Evolutionary conservation across 2,888 invertebrate genomes (phyloP).

Genomic region (Rapana venosa): DNA sequence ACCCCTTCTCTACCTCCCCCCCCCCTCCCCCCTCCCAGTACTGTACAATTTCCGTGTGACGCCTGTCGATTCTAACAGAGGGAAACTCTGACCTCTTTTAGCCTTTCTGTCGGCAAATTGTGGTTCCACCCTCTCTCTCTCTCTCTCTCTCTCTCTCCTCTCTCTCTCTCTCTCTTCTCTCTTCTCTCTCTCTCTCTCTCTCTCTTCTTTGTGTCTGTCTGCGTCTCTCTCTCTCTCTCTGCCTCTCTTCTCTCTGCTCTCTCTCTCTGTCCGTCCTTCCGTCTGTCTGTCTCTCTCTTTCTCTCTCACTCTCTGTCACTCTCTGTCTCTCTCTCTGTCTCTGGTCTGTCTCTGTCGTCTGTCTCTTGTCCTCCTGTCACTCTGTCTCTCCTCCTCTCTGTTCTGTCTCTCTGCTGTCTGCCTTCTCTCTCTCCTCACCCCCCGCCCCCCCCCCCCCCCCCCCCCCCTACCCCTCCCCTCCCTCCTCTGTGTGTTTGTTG

Average conservation of each 20-base stretch:
- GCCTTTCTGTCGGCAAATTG: no score
- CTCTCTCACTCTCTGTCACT: background rate
- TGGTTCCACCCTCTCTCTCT: background rate
- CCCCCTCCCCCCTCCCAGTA: no score
- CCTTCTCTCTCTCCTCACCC: background rate
- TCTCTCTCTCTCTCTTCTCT: background rate
- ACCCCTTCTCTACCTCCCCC: background rate
- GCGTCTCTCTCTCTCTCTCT: background rate
- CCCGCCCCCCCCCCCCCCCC: background rate
- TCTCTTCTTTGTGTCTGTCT: background rate
- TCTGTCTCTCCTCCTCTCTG: background rate
- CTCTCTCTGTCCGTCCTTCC: background rate
- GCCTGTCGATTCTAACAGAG: no score
- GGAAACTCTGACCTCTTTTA: no score
- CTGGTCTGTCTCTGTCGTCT: background rate
- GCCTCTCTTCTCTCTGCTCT: background rate
- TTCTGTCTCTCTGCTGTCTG: background rate
- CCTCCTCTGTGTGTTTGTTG: background rate
- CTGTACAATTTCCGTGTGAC: no score
- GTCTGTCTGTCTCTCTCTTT: background rate
- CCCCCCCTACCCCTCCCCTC: background rate
- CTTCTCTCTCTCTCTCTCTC: background rate
- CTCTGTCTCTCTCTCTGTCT: background rate
- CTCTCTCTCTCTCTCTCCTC: background rate
- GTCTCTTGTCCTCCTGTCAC: background rate